These are phyloP conservation scores for Muntiacus muntjak DNA, from an alignment of 2,113 vertebrate species.

Conservation along the genomic window DNA sequence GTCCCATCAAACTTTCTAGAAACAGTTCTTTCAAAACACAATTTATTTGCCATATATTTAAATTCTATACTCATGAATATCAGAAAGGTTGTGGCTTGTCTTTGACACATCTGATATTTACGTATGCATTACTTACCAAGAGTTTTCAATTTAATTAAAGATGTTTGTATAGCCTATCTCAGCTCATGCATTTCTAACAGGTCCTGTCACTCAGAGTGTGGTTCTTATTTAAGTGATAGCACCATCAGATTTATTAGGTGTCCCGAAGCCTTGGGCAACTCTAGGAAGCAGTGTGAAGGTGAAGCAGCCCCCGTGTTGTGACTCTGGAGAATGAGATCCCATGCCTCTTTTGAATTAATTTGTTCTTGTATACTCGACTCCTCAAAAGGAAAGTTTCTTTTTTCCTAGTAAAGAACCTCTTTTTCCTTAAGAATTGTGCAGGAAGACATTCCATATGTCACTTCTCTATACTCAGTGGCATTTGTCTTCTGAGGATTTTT, in stretches of 20 bases:
- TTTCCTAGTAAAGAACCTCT: neutral
- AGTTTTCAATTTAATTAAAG: constrained; percentile 30
- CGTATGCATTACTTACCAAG: neutral
- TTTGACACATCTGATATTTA: constrained; percentile 51
- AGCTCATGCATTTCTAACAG: neutral
- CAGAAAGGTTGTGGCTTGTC: neutral
- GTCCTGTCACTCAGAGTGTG: neutral
- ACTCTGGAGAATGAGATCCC: neutral
- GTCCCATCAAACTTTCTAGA: neutral
- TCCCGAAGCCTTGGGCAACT: neutral
- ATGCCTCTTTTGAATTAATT: neutral
- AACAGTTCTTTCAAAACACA: constrained; percentile 20
- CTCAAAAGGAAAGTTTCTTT: neutral
- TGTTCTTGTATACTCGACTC: neutral
- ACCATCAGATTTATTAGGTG: neutral
- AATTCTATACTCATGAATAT: constrained; percentile 12
- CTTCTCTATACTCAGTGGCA: neutral
- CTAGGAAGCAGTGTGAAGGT: neutral
- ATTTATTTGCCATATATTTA: constrained; percentile 31
- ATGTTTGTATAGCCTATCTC: neutral
- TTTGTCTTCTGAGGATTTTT: neutral
- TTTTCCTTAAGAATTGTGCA: neutral
- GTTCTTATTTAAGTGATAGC: neutral
- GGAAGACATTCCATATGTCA: neutral
- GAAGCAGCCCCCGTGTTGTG: neutral